These are phyloP conservation scores for Drosophila helvetica DNA, from an alignment of 2,888 invertebrate genomes.

Conservation along the genomic window DNA sequence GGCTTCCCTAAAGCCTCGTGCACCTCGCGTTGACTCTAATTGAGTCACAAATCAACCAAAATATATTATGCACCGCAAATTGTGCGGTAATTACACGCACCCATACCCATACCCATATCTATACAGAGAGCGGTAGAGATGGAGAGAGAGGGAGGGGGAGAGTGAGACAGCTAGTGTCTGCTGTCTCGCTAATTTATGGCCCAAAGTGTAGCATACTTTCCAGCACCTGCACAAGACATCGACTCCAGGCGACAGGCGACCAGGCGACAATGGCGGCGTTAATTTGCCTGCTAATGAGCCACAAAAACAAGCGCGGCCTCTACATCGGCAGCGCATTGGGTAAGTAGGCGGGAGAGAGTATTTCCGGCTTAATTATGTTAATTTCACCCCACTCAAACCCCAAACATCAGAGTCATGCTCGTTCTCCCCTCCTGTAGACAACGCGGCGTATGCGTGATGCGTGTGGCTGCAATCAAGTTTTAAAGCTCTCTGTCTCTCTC, in stretches of 20 bases:
- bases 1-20: slow-evolving; percentile 42
- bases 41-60: slow-evolving; percentile 83
- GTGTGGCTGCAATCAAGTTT: slow-evolving; percentile 29
- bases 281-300: slow-evolving; percentile 81
- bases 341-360: neutral
- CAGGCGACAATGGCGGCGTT: slow-evolving; percentile 57
- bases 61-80: slow-evolving; percentile 80
- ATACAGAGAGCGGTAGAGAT: neutral
- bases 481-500: slow-evolving; percentile 22
- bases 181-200: slow-evolving; percentile 79
- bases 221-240: slow-evolving; percentile 64
- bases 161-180: slow-evolving; percentile 31
- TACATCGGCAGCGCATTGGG: slow-evolving; percentile 3
- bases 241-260: slow-evolving; percentile 28
- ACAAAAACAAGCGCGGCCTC: slow-evolving; percentile 54
- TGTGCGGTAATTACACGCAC: slow-evolving; percentile 72
- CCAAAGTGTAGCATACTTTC: slow-evolving; percentile 75
- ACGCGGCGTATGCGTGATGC: slow-evolving; percentile 53
- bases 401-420: neutral
- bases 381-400: slow-evolving; percentile 37
- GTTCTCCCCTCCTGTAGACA: slow-evolving; percentile 8
- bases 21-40: slow-evolving; percentile 82
- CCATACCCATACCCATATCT: slow-evolving; percentile 16
- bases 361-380: slow-evolving; percentile 66
- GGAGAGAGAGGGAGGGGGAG: neutral